Percentiles rank a stretch among this genome's conserved stretches.
Conservation (phyloP, 2,113 vertebrate species). For the Agapornis roseicollis region DNA sequence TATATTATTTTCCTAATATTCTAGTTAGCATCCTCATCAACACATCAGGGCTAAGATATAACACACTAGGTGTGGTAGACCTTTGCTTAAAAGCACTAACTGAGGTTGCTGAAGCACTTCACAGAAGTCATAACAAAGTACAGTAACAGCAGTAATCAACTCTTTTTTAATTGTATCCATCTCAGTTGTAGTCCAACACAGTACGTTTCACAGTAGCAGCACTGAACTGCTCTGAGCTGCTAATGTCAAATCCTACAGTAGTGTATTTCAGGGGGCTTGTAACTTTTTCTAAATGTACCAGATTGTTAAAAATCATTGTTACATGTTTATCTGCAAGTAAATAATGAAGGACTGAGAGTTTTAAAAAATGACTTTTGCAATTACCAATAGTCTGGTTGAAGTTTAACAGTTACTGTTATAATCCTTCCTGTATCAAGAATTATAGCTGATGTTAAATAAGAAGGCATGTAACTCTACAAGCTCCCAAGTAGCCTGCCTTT, state of each 20-base stretch:
- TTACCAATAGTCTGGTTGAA: slow-evolving; percentile 44
- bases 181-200: not conserved
- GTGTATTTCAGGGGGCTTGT: not conserved
- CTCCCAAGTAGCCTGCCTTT: slow-evolving; percentile 63
- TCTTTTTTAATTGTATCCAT: slow-evolving; percentile 54
- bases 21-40: not conserved
- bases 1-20: slow-evolving; percentile 41
- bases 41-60: slow-evolving; percentile 22
- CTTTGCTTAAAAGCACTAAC: slow-evolving; percentile 1
- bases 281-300: slow-evolving; percentile 20
- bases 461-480: slow-evolving; percentile 63
- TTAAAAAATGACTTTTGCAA: slow-evolving; percentile 21
- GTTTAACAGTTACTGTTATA: slow-evolving; percentile 42
- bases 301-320: slow-evolving; percentile 47
- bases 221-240: not conserved
- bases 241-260: not conserved
- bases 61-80: not conserved
- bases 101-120: not conserved
- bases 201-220: not conserved
- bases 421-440: slow-evolving; percentile 62
- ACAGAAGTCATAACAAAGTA: not conserved
- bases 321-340: slow-evolving; percentile 40
- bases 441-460: slow-evolving; percentile 67
- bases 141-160: slow-evolving; percentile 10
- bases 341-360: slow-evolving; percentile 30